Percentiles rank a stretch among this genome's conserved stretches.
phyloP scores from a whole-genome alignment of 2,113 vertebrate genomes.

The Terrapene triunguis region DNA sequence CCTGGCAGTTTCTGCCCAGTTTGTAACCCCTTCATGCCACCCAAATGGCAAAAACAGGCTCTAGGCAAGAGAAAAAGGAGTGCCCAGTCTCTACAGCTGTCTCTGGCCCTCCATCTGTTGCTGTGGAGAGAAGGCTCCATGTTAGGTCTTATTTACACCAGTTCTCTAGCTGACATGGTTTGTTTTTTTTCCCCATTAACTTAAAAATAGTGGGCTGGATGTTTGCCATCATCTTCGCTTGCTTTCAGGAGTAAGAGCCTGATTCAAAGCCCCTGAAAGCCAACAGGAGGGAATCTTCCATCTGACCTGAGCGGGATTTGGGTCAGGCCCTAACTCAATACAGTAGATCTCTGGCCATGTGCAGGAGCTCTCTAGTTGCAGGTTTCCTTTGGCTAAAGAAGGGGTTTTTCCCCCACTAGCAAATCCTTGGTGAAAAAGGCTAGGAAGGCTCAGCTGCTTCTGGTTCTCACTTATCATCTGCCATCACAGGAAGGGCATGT shows the following conservation, averaged over 20 bases:
- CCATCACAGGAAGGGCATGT: fast-evolving
- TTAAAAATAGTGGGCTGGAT: neutral
- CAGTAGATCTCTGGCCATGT: fast-evolving
- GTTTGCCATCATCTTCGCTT: neutral
- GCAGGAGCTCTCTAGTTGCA: neutral
- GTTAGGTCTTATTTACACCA: neutral
- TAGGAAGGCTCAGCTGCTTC: neutral
- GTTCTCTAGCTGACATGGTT: neutral
- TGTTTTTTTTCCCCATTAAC: neutral
- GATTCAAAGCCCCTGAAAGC: neutral
- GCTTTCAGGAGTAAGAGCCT: neutral
- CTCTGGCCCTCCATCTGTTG: neutral
- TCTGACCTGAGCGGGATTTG: neutral
- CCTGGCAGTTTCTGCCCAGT: neutral
- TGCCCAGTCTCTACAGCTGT: neutral
- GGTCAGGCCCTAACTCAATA: neutral
- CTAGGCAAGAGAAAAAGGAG: neutral
- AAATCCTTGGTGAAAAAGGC: neutral
- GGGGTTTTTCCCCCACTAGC: neutral
- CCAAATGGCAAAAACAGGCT: neutral
- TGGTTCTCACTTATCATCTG: neutral
- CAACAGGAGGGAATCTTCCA: neutral
- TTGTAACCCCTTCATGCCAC: neutral
- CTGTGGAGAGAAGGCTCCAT: neutral
- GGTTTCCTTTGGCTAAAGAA: neutral